Conservation (phyloP, 2,888 invertebrate genomes). For the Hololepta plana region DNA sequence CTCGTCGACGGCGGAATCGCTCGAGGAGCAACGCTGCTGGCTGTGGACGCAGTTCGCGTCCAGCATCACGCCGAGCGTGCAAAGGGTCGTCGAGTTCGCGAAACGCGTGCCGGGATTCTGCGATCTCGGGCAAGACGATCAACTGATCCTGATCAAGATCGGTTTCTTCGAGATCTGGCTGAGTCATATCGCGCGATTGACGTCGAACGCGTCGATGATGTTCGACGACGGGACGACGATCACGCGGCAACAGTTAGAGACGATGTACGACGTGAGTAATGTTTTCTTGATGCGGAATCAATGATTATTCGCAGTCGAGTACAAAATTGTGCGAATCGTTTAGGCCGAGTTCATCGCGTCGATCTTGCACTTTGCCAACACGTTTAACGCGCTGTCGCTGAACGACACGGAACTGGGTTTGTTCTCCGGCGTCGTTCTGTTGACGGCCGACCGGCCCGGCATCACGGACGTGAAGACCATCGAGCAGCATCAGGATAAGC, state of each 20-base stretch:
- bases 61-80: slow-evolving; percentile 77
- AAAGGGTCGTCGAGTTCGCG: slow-evolving; percentile 90
- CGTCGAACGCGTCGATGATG: slow-evolving; percentile 57
- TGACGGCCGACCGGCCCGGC: slow-evolving; percentile 63
- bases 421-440: slow-evolving; percentile 69
- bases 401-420: slow-evolving; percentile 83
- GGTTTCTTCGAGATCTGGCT: slow-evolving; percentile 97
- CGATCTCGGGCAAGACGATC: slow-evolving; percentile 85
- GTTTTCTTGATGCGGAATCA: too few species aligned
- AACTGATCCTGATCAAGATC: slow-evolving; percentile 87
- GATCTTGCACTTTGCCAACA: slow-evolving; percentile 65
- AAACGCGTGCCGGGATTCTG: slow-evolving; percentile 88
- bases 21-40: slow-evolving; percentile 58
- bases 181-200: slow-evolving; percentile 66
- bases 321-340: slow-evolving; percentile 18
- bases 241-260: slow-evolving; percentile 64
- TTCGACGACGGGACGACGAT: slow-evolving; percentile 82
- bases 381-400: slow-evolving; percentile 54
- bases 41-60: slow-evolving; percentile 80
- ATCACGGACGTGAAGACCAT: slow-evolving; percentile 65
- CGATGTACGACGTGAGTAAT: slow-evolving; percentile 71
- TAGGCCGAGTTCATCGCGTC: slow-evolving; percentile 70
- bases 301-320: background rate
- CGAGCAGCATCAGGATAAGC: slow-evolving; percentile 59
- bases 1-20: slow-evolving; percentile 39